Percentiles rank a stretch among this genome's conserved stretches.
Conservation (phyloP, 2,113 vertebrate species). For the Xenotilapia caudafasciata region DNA sequence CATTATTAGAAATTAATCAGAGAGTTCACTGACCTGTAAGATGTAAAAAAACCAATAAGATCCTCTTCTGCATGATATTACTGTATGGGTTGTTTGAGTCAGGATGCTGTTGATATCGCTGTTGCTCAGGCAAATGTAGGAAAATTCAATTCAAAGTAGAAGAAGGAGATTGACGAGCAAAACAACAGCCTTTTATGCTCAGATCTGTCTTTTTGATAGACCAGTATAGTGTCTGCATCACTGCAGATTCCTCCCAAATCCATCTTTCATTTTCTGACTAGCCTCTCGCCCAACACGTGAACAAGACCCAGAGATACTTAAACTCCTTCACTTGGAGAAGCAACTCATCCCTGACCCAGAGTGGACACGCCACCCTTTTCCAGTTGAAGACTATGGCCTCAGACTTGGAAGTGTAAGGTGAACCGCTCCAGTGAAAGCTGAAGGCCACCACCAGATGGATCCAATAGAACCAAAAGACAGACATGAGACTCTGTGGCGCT, state of each 20-base stretch:
- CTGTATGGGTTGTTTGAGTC: not conserved
- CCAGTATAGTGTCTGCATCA: not conserved
- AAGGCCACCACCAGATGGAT: not conserved
- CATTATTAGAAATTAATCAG: not conserved
- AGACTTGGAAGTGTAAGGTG: not conserved
- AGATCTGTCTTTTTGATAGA: not conserved
- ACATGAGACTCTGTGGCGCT: not conserved
- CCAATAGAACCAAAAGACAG: not conserved
- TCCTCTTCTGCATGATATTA: not conserved
- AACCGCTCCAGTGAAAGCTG: not conserved
- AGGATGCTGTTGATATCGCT: not conserved
- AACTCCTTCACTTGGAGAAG: not conserved
- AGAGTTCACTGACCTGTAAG: not conserved
- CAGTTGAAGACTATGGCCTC: not conserved
- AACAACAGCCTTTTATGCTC: not conserved
- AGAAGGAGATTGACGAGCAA: not conserved
- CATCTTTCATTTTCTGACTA: not conserved
- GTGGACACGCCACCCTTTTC: not conserved
- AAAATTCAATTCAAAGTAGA: not conserved
- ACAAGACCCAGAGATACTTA: not conserved
- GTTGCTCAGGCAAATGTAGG: not conserved
- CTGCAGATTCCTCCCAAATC: not conserved
- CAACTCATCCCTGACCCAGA: not conserved
- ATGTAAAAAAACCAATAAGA: not conserved
- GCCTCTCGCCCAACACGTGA: not conserved